A percentile compares a stretch with the other conserved stretches of the same genome.
These are phyloP conservation scores for Centrocercus urophasianus DNA, from an alignment of 2,113 vertebrate genomes.

Conservation along the genomic window DNA sequence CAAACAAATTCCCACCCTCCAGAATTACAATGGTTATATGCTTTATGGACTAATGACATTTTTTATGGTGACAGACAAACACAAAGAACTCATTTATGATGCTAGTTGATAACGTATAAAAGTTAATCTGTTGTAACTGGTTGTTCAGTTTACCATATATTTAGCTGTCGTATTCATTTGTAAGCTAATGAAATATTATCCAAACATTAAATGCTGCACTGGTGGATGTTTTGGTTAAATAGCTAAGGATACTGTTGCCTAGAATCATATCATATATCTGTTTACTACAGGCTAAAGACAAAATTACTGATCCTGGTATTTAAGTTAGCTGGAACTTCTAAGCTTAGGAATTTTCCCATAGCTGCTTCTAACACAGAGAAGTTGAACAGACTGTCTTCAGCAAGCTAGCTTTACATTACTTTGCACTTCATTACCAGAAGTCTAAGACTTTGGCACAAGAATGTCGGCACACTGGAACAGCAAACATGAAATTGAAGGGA, in stretches of 20 bases:
- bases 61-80: conserved; percentile 5
- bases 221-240: conserved; percentile 67
- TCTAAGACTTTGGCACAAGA: not conserved
- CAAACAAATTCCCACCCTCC: not conserved
- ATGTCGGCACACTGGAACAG: not conserved
- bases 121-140: conserved; percentile 30
- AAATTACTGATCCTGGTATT: conserved; percentile 66
- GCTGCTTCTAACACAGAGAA: conserved; percentile 8
- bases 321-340: conserved; percentile 50
- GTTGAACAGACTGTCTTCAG: not conserved
- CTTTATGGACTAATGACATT: not conserved
- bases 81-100: conserved; percentile 11
- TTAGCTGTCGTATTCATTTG: conserved; percentile 59
- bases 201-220: conserved; percentile 20
- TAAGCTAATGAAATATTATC: conserved; percentile 65
- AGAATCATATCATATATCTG: conserved; percentile 47
- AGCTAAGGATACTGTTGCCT: conserved; percentile 51
- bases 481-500: not conserved
- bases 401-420: not conserved
- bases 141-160: conserved; percentile 56
- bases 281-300: conserved; percentile 48
- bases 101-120: conserved; percentile 36
- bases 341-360: conserved; percentile 67
- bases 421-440: not conserved
- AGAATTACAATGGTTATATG: conserved; percentile 6